phyloP scores from a whole-genome alignment of 2,113 vertebrate genomes.

The Microcebus lehilahytsara region DNA sequence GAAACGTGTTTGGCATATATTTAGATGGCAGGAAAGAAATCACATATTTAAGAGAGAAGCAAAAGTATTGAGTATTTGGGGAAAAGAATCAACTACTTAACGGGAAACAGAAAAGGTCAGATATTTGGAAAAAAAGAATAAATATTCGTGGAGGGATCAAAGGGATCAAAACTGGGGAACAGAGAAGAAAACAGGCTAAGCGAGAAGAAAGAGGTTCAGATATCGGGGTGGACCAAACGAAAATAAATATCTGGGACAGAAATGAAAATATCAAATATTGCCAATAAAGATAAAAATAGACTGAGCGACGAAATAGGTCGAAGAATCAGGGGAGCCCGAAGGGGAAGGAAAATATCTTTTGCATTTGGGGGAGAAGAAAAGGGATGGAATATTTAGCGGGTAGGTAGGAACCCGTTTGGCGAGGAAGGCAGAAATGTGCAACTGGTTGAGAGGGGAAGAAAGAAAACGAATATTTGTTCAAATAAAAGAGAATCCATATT shows the following conservation, averaged over 20 bases:
- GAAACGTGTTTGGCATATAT: slow-evolving; percentile 53
- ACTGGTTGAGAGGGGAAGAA: not conserved
- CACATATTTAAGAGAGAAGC: slow-evolving; percentile 57
- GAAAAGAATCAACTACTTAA: slow-evolving; percentile 49
- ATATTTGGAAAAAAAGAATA: slow-evolving; percentile 3
- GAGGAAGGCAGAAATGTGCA: not conserved
- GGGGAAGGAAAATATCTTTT: not conserved
- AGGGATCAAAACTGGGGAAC: not conserved
- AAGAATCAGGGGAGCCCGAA: not conserved
- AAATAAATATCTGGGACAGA: slow-evolving; percentile 28
- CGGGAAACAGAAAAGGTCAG: slow-evolving; percentile 12
- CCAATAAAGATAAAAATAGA: not conserved
- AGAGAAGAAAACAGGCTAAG: slow-evolving; percentile 2
- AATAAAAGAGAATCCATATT: not conserved
- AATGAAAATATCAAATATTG: slow-evolving; percentile 44
- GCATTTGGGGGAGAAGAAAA: not conserved
- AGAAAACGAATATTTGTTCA: slow-evolving; percentile 42
- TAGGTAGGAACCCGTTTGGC: not conserved
- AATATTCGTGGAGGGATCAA: slow-evolving; percentile 41
- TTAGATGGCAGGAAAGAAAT: slow-evolving; percentile 53
- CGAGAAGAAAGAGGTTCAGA: slow-evolving; percentile 35
- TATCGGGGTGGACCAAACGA: not conserved
- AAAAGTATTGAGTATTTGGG: slow-evolving; percentile 22
- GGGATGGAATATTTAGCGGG: not conserved
- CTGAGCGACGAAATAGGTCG: not conserved